Conservation (phyloP, 2,797 vertebrate species). For the Cyprinella venusta region DNA sequence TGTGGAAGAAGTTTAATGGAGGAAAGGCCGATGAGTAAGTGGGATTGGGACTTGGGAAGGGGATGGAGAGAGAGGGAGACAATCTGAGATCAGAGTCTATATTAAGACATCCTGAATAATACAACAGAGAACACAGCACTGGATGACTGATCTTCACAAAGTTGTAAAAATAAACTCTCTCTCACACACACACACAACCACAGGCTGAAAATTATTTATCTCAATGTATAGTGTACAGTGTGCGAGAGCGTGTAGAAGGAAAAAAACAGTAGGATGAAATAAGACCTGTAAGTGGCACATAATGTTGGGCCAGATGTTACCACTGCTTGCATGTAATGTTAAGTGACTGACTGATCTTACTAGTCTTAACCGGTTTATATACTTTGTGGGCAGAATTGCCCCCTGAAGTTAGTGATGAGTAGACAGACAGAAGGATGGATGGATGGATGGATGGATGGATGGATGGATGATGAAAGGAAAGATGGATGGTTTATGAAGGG, state of each 20-base stretch:
- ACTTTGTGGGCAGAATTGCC: too few species aligned
- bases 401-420: too few species aligned
- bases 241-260: neutral
- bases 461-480: neutral
- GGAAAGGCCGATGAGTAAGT: conserved; percentile 16
- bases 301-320: conserved; percentile 5
- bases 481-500: neutral
- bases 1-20: neutral
- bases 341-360: neutral
- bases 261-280: neutral
- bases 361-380: neutral
- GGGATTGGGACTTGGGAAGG: conserved; percentile 1
- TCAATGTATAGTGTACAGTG: neutral
- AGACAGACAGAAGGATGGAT: neutral
- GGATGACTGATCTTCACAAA: conserved; percentile 12
- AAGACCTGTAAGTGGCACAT: conserved; percentile 2
- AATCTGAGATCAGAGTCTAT: conserved; percentile 41
- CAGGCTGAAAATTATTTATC: neutral
- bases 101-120: conserved; percentile 52
- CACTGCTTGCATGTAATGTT: neutral
- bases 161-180: conserved; percentile 24
- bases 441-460: neutral
- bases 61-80: neutral
- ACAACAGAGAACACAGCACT: conserved; percentile 31
- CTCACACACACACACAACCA: neutral